Conservation (phyloP, 2,888 invertebrate species). For the Leuctra nigra region DNA sequence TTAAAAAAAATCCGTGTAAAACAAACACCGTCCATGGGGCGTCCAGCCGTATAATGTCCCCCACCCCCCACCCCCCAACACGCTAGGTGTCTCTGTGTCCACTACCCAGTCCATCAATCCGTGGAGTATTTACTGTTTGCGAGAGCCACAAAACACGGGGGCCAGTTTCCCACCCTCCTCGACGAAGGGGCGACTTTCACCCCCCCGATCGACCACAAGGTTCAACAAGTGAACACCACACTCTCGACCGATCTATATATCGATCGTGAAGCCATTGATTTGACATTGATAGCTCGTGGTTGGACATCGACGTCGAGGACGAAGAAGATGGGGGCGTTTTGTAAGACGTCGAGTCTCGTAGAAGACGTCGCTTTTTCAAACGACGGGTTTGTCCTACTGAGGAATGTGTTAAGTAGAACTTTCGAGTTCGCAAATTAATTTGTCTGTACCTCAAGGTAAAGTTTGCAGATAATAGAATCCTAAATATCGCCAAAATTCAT, state of each 20-base stretch:
- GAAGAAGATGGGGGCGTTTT: neutral
- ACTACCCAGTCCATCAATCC: neutral
- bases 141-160: neutral
- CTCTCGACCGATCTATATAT: conserved; percentile 23
- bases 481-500: too few species aligned
- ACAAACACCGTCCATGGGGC: too few species aligned
- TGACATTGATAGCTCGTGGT: conserved; percentile 28
- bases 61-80: too few species aligned
- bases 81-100: neutral
- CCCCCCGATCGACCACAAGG: conserved; percentile 8
- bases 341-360: too few species aligned
- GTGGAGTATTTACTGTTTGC: conserved; percentile 6
- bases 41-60: too few species aligned
- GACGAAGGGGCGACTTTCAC: neutral
- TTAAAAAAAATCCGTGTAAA: too few species aligned
- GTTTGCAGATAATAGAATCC: too few species aligned
- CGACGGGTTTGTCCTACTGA: too few species aligned
- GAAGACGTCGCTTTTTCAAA: too few species aligned
- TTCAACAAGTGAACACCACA: conserved; percentile 26
- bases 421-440: too few species aligned
- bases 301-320: conserved; percentile 9
- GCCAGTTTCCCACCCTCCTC: neutral
- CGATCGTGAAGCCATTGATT: conserved; percentile 28
- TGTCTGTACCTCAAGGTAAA: too few species aligned
- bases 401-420: too few species aligned